Conservation (phyloP, 2,888 invertebrate species). For the Orthonychiurus folsomi region DNA sequence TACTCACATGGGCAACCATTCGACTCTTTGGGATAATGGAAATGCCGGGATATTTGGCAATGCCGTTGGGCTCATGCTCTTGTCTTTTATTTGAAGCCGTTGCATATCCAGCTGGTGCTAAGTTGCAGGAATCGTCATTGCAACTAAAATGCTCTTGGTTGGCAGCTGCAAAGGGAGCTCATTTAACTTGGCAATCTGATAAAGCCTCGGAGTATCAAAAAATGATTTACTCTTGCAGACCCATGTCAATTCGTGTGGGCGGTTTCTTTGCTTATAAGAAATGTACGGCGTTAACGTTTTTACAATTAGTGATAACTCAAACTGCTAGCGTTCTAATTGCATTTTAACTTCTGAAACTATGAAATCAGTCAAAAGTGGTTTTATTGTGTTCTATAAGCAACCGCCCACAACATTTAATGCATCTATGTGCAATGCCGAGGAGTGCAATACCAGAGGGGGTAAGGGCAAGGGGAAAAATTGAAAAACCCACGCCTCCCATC, state of each 20-base stretch:
- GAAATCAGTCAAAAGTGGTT: no score
- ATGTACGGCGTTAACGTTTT: background rate
- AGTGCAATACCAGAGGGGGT: no score
- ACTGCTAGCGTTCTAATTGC: background rate
- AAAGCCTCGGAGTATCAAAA: background rate
- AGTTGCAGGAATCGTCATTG: background rate
- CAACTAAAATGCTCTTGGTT: background rate
- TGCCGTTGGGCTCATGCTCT: background rate
- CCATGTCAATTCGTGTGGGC: background rate
- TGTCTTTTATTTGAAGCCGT: background rate
- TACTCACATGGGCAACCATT: background rate
- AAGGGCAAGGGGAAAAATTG: background rate
- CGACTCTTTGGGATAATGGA: background rate
- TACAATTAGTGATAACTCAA: background rate
- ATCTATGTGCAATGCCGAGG: no score
- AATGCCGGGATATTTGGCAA: background rate
- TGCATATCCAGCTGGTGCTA: background rate
- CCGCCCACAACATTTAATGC: no score
- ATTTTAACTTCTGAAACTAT: no score
- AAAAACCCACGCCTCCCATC: no score
- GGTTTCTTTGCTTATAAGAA: background rate
- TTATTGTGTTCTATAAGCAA: no score
- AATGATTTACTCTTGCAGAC: background rate
- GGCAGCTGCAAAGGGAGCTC: background rate
- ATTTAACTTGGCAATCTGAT: background rate